phyloP scores from a whole-genome alignment of 2,888 invertebrate species.

The Leucophora obtusa region DNA sequence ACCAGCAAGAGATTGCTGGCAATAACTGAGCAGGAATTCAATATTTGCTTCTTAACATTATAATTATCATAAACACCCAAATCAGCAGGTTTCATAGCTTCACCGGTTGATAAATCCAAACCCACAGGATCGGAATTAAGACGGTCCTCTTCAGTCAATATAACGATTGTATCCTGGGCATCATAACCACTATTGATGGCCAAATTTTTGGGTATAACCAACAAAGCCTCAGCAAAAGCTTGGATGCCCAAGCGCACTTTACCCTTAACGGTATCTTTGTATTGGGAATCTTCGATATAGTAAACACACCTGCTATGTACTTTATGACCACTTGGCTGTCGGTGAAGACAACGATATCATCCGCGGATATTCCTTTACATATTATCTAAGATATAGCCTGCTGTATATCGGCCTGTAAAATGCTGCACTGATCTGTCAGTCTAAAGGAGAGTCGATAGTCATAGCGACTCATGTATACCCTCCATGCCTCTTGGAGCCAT shows the following conservation, averaged over 20 bases:
- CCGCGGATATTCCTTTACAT: too few species aligned
- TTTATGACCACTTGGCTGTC: too few species aligned
- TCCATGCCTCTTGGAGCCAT: too few species aligned
- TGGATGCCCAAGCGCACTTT: constrained; percentile 93
- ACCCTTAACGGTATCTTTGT: constrained; percentile 91
- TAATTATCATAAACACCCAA: constrained; percentile 97
- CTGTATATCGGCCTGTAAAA: too few species aligned
- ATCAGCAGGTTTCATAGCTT: constrained; percentile 91
- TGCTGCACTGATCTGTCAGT: too few species aligned
- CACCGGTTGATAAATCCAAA: constrained; percentile 93
- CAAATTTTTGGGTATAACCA: constrained; percentile 94
- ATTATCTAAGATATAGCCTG: too few species aligned
- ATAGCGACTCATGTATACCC: too few species aligned
- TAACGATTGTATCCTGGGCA: constrained; percentile 96
- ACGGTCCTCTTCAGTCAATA: constrained; percentile 93
- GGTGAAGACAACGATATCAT: too few species aligned
- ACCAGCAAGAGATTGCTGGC: constrained; percentile 98
- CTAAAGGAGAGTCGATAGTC: too few species aligned
- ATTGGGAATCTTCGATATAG: too few species aligned
- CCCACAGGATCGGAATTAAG: constrained; percentile 89
- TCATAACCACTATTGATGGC: constrained; percentile 98
- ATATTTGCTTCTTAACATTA: constrained; percentile 96
- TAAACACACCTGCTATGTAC: too few species aligned
- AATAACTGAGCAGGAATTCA: constrained; percentile 98
- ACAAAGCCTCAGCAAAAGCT: constrained; percentile 96